Evolutionary conservation across 2,113 vertebrate genomes (phyloP).

Genomic region (Dascyllus trimaculatus): DNA sequence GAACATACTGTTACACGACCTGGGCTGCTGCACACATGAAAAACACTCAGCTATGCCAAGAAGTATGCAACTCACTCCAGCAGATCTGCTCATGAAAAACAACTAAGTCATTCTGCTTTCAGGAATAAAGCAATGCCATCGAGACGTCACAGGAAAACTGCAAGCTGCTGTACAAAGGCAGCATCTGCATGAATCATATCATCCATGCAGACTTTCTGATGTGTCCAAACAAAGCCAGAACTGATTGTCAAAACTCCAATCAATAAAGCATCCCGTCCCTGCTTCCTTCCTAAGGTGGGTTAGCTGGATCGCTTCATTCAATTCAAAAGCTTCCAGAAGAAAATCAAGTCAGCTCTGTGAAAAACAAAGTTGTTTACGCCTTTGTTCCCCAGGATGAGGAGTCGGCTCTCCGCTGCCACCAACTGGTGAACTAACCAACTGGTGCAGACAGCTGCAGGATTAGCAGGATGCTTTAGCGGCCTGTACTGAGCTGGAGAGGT

Average conservation of each 20-base stretch:
- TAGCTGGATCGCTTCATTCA: neutral
- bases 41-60: conserved; percentile 23
- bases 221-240: conserved; percentile 17
- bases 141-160: neutral
- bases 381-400: conserved; percentile 59
- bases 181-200: neutral
- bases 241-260: neutral
- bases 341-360: conserved; percentile 48
- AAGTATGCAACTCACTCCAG: conserved; percentile 11
- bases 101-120: neutral
- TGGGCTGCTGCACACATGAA: neutral
- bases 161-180: neutral
- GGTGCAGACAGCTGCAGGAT: conserved; percentile 7
- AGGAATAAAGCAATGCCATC: neutral
- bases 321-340: conserved; percentile 1
- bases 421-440: conserved; percentile 24
- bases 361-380: conserved; percentile 82
- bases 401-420: conserved; percentile 59
- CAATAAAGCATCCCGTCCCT: neutral
- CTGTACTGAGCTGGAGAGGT: neutral
- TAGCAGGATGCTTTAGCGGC: neutral
- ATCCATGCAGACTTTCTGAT: neutral
- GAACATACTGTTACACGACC: conserved; percentile 22
- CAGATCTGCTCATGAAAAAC: conserved; percentile 29
- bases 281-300: neutral